phyloP scores from a whole-genome alignment of 2,888 invertebrate genomes.

The Scaptomyza cyrtandrae region DNA sequence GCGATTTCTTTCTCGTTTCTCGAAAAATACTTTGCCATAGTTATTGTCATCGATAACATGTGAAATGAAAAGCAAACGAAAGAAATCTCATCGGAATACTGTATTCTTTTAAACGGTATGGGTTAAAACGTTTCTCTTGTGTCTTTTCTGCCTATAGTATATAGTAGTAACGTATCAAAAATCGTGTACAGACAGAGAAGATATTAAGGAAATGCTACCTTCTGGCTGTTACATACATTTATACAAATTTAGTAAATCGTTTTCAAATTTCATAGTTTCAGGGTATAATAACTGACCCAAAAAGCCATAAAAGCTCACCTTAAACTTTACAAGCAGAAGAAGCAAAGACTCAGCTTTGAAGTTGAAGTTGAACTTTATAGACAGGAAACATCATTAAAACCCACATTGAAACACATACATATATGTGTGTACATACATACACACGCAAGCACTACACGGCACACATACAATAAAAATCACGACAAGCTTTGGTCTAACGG shows the following conservation, averaged over 20 bases:
- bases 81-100: too few relatives aligned
- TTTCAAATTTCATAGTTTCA: background rate
- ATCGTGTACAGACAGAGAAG: too few relatives aligned
- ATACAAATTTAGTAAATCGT: background rate
- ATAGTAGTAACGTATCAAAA: too few relatives aligned
- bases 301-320: slow-evolving; percentile 59
- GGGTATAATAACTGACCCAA: slow-evolving; percentile 35
- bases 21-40: too few relatives aligned
- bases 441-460: slow-evolving; percentile 21
- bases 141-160: too few relatives aligned
- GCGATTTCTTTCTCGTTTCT: too few relatives aligned
- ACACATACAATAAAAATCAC: slow-evolving; percentile 3
- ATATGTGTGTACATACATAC: slow-evolving; percentile 34
- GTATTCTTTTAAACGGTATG: too few relatives aligned
- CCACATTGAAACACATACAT: slow-evolving; percentile 71
- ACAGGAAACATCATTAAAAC: slow-evolving; percentile 79
- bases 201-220: too few relatives aligned
- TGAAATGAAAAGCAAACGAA: too few relatives aligned
- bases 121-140: too few relatives aligned
- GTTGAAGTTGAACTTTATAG: slow-evolving; percentile 74
- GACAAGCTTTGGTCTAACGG: slow-evolving; percentile 52
- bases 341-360: slow-evolving; percentile 46
- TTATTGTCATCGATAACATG: too few relatives aligned
- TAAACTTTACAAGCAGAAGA: slow-evolving; percentile 48
- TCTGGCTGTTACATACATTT: background rate